Evolutionary conservation across 2,888 invertebrate species (phyloP).

Genomic region (Hedychridium roseum): DNA sequence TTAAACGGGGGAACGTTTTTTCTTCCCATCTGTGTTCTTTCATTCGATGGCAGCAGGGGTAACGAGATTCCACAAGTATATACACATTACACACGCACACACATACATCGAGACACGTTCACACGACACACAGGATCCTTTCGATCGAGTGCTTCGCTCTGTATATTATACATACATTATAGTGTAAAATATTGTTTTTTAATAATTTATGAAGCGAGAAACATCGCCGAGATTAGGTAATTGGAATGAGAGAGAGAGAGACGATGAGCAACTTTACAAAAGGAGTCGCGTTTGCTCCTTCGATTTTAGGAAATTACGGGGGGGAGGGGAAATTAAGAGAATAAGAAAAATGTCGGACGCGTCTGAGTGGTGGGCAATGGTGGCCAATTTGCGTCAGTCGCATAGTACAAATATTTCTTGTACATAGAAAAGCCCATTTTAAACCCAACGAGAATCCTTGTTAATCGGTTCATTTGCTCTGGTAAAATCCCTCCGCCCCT

Average conservation of each 20-base stretch:
- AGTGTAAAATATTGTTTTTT: slow-evolving; percentile 59
- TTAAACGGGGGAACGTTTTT: too few relatives aligned
- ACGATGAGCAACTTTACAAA: slow-evolving; percentile 18
- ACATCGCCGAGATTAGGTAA: slow-evolving; percentile 54
- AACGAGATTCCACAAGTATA: too few relatives aligned
- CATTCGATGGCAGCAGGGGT: too few relatives aligned
- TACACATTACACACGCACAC: too few relatives aligned
- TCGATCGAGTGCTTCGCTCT: too few relatives aligned
- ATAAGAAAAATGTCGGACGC: slow-evolving; percentile 48
- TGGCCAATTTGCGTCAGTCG: slow-evolving; percentile 59
- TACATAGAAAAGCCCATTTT: slow-evolving; percentile 57
- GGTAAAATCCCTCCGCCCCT: too few relatives aligned
- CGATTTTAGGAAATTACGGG: slow-evolving; percentile 23
- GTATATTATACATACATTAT: slow-evolving; percentile 56
- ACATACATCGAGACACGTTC: too few relatives aligned
- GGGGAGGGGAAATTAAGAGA: slow-evolving; percentile 23
- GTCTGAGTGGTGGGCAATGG: slow-evolving; percentile 48
- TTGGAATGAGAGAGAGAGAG: slow-evolving; percentile 34
- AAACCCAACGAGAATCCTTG: too few relatives aligned
- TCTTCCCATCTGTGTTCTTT: too few relatives aligned
- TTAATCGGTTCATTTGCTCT: too few relatives aligned
- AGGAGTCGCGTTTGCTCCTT: slow-evolving; percentile 34
- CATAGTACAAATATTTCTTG: slow-evolving; percentile 64
- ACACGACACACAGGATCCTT: background rate
- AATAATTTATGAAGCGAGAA: slow-evolving; percentile 57